Conservation (phyloP, 2,888 invertebrate species). For the Chymomyza fuscimana region DNA sequence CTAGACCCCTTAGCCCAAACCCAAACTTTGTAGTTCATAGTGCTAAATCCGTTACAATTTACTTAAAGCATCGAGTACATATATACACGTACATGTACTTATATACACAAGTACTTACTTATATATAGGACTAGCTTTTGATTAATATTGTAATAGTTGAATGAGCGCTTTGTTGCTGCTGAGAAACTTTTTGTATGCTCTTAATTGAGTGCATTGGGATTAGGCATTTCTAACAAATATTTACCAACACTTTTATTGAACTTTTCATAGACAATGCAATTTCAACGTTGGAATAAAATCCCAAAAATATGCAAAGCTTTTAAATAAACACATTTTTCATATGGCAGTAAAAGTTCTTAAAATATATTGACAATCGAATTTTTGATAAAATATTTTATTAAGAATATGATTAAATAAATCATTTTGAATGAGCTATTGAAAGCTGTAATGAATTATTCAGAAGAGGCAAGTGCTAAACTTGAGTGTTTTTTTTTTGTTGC, state of each 20-base stretch:
- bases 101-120: background rate
- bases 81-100: conserved; percentile 1
- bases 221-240: background rate
- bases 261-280: background rate
- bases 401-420: too few relatives aligned
- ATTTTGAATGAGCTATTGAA: too few relatives aligned
- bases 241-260: background rate
- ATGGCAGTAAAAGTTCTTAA: background rate
- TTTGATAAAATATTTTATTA: too few relatives aligned
- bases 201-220: conserved; percentile 46
- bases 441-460: too few relatives aligned
- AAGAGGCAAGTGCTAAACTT: too few relatives aligned
- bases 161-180: background rate
- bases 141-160: conserved; percentile 23
- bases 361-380: too few relatives aligned
- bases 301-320: background rate
- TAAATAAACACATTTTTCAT: background rate
- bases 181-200: conserved; percentile 34
- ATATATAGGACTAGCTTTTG: conserved; percentile 18
- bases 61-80: conserved; percentile 47
- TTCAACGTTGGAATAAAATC: background rate
- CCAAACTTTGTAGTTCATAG: conserved; percentile 41
- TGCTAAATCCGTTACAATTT: conserved; percentile 63
- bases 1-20: conserved; percentile 16
- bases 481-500: too few relatives aligned